Evolutionary conservation across 2,113 vertebrate species (phyloP), one percentile per base, ranked within the genome.

Genomic region (Theropithecus gelada): DNA sequence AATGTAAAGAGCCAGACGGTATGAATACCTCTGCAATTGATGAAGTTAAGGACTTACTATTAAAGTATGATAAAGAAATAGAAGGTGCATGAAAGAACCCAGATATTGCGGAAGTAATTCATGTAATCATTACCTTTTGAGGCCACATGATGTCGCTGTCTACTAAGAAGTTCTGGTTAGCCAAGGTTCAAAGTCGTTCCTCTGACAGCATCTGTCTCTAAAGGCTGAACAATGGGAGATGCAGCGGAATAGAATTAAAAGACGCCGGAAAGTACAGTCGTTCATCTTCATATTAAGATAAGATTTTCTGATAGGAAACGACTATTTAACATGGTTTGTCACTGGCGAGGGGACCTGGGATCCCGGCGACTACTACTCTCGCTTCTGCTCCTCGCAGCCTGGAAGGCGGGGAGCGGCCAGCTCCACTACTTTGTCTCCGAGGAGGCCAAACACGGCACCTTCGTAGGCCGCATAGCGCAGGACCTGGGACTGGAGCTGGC

Each of bases 381-480:
- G 10, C 64, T 96, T 20, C 40, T 98, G 40, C 11, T 97, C 11
- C 38, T 96, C 0, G 59, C 93, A 35, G 86, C 87, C 93, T 95
- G 92, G 95, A 52, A 86, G 23, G 11, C 82, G 14, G 96, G 90
- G 25, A 86, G 82, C 52, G 75, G 95, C 40, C 97, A 98, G 95
- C 96, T 98, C 87, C 98, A 97, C 80, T 98, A 98, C 88, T 98
- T 97, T 1, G 92, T 99, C 40, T 97, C 96, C 1, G 99, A 99
- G 87, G 99, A 99, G 97, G 98, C 99, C 98, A 98, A 99, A 87
- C 98, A 98, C 96, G 99, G 99, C 0, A 98, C 99, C 2, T 98
- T 98, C 0, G 99, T 99, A 38, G 98, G 99, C 7, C 99, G 99
- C 98, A 78, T 99, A 76, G 98, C 98, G 8, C 85, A 57, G 85